Evolutionary conservation across 2,888 invertebrate species (phyloP).

Genomic region (Chrysodeixis includens): DNA sequence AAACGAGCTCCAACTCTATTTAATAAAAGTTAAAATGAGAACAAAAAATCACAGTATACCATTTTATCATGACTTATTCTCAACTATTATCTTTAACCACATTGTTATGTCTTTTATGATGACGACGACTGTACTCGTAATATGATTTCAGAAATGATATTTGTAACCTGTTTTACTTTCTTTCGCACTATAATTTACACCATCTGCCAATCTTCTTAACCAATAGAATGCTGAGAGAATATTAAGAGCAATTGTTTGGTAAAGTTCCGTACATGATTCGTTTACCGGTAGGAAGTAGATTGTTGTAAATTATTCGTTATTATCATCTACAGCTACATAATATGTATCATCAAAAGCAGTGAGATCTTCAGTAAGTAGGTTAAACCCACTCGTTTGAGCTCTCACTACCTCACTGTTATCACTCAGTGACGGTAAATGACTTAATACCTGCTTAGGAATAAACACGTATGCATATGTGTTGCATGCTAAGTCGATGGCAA

Average conservation of each 20-base stretch:
- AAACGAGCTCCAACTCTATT: conserved; percentile 37
- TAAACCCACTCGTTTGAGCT: too few relatives aligned
- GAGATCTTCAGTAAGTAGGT: background rate
- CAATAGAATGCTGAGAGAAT: background rate
- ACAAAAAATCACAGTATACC: conserved; percentile 31
- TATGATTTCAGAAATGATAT: conserved; percentile 18
- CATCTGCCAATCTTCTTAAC: background rate
- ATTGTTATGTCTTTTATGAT: conserved; percentile 38
- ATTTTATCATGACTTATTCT: conserved; percentile 41
- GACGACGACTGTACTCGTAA: conserved; percentile 23
- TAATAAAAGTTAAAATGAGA: conserved; percentile 44
- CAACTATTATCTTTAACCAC: conserved; percentile 37
- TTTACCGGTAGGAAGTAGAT: conserved; percentile 31
- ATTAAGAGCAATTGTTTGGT: background rate
- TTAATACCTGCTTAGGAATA: conserved; percentile 5
- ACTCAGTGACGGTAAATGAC: background rate
- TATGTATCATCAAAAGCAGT: background rate
- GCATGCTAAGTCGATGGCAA: conserved; percentile 19
- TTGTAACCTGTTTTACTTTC: conserved; percentile 35
- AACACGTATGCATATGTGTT: conserved; percentile 27
- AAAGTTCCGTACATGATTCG: conserved; percentile 8
- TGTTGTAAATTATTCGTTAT: conserved; percentile 21
- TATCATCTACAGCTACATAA: too few relatives aligned
- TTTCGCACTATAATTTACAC: conserved; percentile 5
- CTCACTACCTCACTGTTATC: too few relatives aligned